A percentile compares a stretch with the other conserved stretches of the same genome.
phyloP scores from a whole-genome alignment of 2,888 invertebrate species.

The Tenthredo notha region DNA sequence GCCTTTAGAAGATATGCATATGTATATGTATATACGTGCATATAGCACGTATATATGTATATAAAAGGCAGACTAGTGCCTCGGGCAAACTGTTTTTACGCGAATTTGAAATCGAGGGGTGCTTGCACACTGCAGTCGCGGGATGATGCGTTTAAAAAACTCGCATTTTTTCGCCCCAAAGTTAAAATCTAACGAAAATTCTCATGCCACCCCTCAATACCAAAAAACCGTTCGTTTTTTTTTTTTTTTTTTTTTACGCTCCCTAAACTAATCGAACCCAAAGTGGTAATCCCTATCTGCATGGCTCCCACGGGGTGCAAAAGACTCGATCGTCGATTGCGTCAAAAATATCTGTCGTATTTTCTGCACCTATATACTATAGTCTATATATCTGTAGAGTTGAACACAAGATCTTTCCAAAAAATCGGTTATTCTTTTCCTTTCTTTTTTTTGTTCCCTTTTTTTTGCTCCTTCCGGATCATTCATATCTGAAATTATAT shows the following conservation, averaged over 20 bases:
- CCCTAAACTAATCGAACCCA: slow-evolving; percentile 57
- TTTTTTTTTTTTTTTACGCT: slow-evolving; percentile 13
- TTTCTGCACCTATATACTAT: neutral
- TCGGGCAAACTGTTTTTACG: slow-evolving; percentile 39
- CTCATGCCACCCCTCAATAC: slow-evolving; percentile 60
- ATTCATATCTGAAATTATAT: neutral
- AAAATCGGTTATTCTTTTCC: neutral
- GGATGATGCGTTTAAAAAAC: slow-evolving; percentile 52
- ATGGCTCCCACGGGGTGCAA: slow-evolving; percentile 34
- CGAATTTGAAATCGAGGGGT: slow-evolving; percentile 55
- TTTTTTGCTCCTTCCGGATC: neutral
- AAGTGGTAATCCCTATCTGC: slow-evolving; percentile 50
- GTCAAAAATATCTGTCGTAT: neutral
- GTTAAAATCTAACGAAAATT: slow-evolving; percentile 64
- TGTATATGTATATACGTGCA: neutral
- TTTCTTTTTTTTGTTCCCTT: neutral
- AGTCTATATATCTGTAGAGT: neutral
- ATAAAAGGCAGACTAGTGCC: neutral
- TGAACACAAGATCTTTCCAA: neutral
- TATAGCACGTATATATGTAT: neutral
- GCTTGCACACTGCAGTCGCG: slow-evolving; percentile 30
- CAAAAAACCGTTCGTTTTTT: neutral
- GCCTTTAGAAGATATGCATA: neutral
- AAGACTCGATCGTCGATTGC: neutral
- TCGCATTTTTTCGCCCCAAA: slow-evolving; percentile 55